A percentile compares a stretch with the other conserved stretches of the same genome.
Conservation (phyloP, 1,140 invertebrate genomes). For the Drosophila yakuba region DNA sequence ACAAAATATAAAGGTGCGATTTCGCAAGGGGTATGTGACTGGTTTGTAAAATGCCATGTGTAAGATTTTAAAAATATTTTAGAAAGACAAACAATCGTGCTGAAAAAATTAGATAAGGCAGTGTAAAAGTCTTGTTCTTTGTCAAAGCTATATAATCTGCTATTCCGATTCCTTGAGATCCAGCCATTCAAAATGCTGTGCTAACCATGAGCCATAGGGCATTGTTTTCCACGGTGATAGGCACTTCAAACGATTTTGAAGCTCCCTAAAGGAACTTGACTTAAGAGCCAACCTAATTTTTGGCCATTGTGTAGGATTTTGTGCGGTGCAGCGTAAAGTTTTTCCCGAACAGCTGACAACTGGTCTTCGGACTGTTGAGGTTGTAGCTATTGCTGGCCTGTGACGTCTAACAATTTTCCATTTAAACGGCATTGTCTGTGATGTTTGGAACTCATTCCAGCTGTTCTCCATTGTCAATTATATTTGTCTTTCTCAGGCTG, state of each 20-base stretch:
- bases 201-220: background rate
- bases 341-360: constrained; percentile 40
- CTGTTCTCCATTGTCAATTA: constrained; percentile 38
- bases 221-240: background rate
- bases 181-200: no score
- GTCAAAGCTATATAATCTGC: no score
- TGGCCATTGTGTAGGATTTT: constrained; percentile 5
- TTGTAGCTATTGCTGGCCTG: background rate
- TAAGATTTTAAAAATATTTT: no score
- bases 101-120: no score
- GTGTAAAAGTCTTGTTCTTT: no score
- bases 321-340: background rate
- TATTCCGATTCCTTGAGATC: no score
- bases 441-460: constrained; percentile 38
- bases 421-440: constrained; percentile 43
- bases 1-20: background rate
- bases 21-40: constrained; percentile 20
- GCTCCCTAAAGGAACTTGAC: background rate
- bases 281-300: constrained; percentile 4
- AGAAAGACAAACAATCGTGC: no score
- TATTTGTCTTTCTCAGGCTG: constrained; percentile 75
- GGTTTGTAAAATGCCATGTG: background rate
- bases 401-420: constrained; percentile 47
- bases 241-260: background rate
- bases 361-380: constrained; percentile 10